These are phyloP conservation scores for Betta splendens DNA, from an alignment of 2,797 vertebrate species.

Conservation along the genomic window DNA sequence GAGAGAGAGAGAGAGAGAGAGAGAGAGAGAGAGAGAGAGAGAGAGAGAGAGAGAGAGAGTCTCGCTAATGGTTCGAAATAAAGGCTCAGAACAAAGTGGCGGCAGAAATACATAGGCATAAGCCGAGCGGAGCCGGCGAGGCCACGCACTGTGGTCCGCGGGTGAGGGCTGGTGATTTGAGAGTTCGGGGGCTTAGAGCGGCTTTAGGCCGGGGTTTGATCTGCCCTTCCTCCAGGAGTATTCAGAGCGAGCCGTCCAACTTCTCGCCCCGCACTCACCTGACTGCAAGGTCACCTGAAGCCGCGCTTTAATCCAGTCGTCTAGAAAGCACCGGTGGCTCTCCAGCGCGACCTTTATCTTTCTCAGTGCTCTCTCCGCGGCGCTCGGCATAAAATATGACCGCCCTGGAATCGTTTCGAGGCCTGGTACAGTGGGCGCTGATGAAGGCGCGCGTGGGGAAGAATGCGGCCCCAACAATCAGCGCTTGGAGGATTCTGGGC, in stretches of 20 bases:
- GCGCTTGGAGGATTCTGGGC: slow-evolving; percentile 22
- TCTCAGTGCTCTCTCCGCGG: slow-evolving; percentile 27
- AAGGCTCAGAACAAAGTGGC: slow-evolving; percentile 73
- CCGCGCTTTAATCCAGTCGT: slow-evolving; percentile 52
- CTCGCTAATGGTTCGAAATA: slow-evolving; percentile 73
- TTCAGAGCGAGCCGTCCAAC: slow-evolving; percentile 52
- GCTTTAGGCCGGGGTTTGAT: slow-evolving; percentile 66
- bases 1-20: no score
- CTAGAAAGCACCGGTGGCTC: slow-evolving; percentile 48
- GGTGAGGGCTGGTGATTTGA: slow-evolving; percentile 62
- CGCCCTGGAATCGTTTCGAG: slow-evolving; percentile 23
- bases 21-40: slow-evolving; percentile 45
- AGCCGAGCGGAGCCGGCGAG: slow-evolving; percentile 55
- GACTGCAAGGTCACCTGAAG: slow-evolving; percentile 66
- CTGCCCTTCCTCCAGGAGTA: slow-evolving; percentile 40
- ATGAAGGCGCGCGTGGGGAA: slow-evolving; percentile 28
- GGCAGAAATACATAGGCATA: slow-evolving; percentile 72
- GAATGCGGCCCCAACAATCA: slow-evolving; percentile 20
- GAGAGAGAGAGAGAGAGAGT: slow-evolving; percentile 58
- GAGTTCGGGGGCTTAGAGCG: slow-evolving; percentile 65
- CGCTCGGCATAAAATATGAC: slow-evolving; percentile 21
- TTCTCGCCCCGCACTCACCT: slow-evolving; percentile 63
- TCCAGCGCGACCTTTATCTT: slow-evolving; percentile 55
- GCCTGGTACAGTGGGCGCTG: slow-evolving; percentile 16
- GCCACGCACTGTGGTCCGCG: slow-evolving; percentile 65